Conservation (phyloP, 2,888 invertebrate genomes). For the Epinotia bilunana region DNA sequence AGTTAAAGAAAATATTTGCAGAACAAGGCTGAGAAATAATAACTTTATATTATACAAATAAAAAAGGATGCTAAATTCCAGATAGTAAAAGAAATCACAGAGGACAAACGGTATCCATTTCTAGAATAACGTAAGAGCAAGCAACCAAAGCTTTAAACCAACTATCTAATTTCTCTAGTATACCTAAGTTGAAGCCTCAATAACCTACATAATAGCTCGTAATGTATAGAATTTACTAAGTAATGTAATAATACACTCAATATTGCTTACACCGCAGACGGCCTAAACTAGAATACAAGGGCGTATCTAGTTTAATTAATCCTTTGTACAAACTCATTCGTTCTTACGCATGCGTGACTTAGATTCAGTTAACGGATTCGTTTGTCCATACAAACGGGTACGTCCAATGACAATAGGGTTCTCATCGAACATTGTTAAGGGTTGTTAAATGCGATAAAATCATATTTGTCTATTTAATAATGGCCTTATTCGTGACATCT, state of each 20-base stretch:
- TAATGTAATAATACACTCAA: background rate
- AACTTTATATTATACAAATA: too few relatives aligned
- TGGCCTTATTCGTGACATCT: too few relatives aligned
- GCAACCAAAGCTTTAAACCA: background rate
- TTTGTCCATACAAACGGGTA: constrained; percentile 30
- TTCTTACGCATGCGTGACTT: constrained; percentile 26
- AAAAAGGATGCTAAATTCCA: too few relatives aligned
- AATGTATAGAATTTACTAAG: background rate
- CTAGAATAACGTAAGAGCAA: background rate
- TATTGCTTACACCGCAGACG: background rate
- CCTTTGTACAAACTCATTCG: constrained; percentile 21
- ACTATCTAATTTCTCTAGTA: background rate
- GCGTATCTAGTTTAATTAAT: constrained; percentile 21
- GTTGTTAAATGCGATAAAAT: background rate
- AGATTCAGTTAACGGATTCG: constrained; percentile 31
- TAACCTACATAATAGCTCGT: background rate
- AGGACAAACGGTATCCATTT: too few relatives aligned
- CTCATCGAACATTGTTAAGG: background rate
- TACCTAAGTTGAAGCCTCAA: background rate
- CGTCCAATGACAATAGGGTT: constrained; percentile 6
- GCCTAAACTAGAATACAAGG: background rate
- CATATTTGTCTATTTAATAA: background rate
- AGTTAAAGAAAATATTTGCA: too few relatives aligned
- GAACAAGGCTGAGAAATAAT: too few relatives aligned
- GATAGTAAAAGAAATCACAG: too few relatives aligned